phyloP scores from a whole-genome alignment of 2,797 vertebrate genomes.

The Pangasius macronema region DNA sequence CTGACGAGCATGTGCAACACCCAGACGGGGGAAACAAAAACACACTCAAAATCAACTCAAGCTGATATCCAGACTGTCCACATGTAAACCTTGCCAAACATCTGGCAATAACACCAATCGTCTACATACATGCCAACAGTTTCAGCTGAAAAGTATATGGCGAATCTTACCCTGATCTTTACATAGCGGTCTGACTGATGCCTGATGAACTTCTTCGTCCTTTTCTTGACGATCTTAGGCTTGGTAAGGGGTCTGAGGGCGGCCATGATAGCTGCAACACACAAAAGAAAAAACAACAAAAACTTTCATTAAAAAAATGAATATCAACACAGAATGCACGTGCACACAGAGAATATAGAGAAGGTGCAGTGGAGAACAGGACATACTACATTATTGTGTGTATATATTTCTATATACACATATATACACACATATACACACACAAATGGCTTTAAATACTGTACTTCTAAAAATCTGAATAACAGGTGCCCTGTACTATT shows the following conservation, averaged over 20 bases:
- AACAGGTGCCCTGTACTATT: background rate
- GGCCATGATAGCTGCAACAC: slow-evolving; percentile 82
- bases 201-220: slow-evolving; percentile 98
- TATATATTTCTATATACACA: no score
- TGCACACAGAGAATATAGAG: no score
- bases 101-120: background rate
- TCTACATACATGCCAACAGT: no score
- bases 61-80: background rate
- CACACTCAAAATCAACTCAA: background rate
- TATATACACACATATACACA: no score
- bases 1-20: background rate
- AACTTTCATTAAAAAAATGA: background rate
- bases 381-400: background rate
- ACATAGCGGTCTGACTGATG: slow-evolving; percentile 99
- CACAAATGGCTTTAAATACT: background rate
- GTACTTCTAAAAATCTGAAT: background rate
- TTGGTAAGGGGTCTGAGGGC: slow-evolving; percentile 91
- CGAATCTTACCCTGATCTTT: slow-evolving; percentile 85
- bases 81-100: background rate
- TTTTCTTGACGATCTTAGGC: slow-evolving; percentile 94
- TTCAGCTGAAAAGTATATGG: background rate
- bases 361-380: background rate
- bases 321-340: background rate
- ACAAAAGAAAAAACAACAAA: background rate
- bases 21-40: background rate